phyloP scores from a whole-genome alignment of 2,888 invertebrate species.

The Alsophila aescularia region DNA sequence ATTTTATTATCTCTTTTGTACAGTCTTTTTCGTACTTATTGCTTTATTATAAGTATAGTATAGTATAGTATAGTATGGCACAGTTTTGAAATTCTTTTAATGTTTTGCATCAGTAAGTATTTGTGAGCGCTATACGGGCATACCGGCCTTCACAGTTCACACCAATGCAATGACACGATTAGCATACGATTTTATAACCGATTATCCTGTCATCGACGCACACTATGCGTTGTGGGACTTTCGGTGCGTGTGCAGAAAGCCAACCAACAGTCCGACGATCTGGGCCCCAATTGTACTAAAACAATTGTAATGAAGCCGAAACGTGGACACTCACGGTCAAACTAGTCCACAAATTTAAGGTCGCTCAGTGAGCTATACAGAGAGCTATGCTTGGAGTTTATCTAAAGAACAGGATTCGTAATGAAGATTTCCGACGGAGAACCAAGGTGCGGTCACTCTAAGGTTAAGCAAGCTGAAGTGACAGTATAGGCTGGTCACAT shows the following conservation, averaged over 20 bases:
- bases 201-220: slow-evolving; percentile 32
- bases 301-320: too few species aligned
- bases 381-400: too few species aligned
- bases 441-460: too few species aligned
- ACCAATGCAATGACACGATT: slow-evolving; percentile 45
- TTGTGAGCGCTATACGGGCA: slow-evolving; percentile 35
- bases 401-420: too few species aligned
- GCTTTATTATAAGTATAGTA: not conserved
- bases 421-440: too few species aligned
- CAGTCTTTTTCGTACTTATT: not conserved
- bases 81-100: slow-evolving; percentile 22
- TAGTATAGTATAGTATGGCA: not conserved
- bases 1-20: too few species aligned
- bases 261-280: not conserved
- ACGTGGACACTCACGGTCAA: too few species aligned
- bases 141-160: slow-evolving; percentile 40
- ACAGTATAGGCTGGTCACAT: too few species aligned
- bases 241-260: not conserved
- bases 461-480: too few species aligned
- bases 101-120: slow-evolving; percentile 25
- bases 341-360: too few species aligned
- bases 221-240: slow-evolving; percentile 1
- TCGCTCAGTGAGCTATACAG: too few species aligned
- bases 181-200: slow-evolving; percentile 44
- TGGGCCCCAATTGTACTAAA: too few species aligned